Evolutionary conservation across 2,888 invertebrate species (phyloP).

Genomic region (Ectemnius continuus): DNA sequence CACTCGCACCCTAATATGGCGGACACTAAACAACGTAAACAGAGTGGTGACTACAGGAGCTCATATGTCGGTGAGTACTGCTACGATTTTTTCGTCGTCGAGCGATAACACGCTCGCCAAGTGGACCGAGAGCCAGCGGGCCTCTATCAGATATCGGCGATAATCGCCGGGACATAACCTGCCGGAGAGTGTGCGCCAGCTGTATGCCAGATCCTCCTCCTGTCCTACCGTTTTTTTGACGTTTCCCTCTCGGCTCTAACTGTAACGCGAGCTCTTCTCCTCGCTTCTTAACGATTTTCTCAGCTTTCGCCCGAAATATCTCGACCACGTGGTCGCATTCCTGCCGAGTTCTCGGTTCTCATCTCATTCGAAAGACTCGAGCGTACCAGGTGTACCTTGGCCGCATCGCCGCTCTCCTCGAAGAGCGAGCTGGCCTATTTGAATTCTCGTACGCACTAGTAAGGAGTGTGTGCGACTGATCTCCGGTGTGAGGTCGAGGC

Average conservation of each 20-base stretch:
- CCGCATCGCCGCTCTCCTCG: too few species aligned
- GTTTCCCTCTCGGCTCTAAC: conserved; percentile 32
- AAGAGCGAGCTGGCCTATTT: too few species aligned
- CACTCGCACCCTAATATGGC: conserved; percentile 77
- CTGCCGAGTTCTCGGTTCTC: too few species aligned
- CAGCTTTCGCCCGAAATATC: conserved; percentile 7
- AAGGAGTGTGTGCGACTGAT: too few species aligned
- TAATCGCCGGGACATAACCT: background rate
- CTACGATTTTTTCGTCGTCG: conserved; percentile 23
- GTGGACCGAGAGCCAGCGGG: background rate
- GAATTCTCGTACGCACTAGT: too few species aligned
- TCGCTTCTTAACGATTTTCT: background rate
- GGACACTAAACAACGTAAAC: conserved; percentile 80
- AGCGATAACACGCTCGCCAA: background rate
- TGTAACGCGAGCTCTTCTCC: background rate
- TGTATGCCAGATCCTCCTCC: conserved; percentile 55
- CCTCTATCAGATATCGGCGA: background rate
- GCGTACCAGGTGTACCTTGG: conserved; percentile 10
- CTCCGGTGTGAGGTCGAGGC: too few species aligned
- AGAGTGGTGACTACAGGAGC: conserved; percentile 75
- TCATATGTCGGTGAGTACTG: conserved; percentile 75
- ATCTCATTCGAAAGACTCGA: too few species aligned
- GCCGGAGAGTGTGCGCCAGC: conserved; percentile 52
- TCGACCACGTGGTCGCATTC: conserved; percentile 15
- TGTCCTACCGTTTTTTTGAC: conserved; percentile 45